Evolutionary conservation across 2,113 vertebrate species (phyloP).

Genomic region (Tenebrosternarchus preto): DNA sequence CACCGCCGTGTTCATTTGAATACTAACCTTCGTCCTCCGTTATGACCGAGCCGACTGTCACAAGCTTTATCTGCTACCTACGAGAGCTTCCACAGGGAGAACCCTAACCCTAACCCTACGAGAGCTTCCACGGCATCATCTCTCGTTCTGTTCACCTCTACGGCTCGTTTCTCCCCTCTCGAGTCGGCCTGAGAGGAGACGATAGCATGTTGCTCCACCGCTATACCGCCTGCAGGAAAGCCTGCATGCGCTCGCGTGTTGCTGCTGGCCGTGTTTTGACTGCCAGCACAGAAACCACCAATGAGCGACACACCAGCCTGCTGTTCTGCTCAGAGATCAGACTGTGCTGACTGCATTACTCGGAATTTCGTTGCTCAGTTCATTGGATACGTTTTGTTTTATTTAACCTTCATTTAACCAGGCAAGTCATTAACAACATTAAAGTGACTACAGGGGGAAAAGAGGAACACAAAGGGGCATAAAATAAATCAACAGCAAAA

Average conservation of each 20-base stretch:
- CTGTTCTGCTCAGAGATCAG: neutral
- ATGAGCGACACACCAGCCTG: neutral
- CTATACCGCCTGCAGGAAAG: no score
- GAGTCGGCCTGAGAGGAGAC: no score
- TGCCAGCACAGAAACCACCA: neutral
- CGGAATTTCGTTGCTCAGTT: slow-evolving; percentile 10
- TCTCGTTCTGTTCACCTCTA: neutral
- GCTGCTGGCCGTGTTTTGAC: slow-evolving; percentile 20
- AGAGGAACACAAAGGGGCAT: no score
- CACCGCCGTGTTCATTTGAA: no score
- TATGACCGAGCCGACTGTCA: neutral
- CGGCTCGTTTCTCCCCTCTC: neutral
- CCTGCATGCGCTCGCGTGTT: no score
- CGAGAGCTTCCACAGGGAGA: no score
- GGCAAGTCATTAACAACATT: no score
- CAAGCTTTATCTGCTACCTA: neutral
- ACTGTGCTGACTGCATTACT: slow-evolving; percentile 25
- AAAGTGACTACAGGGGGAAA: no score
- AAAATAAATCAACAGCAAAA: neutral
- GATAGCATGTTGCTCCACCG: no score
- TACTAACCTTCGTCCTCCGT: neutral
- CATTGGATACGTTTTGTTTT: neutral
- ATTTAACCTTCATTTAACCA: no score
- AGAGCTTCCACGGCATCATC: no score
- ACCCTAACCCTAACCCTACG: no score